These are phyloP conservation scores for Pelodytes ibericus DNA, from an alignment of 2,797 vertebrate species.

Conservation along the genomic window DNA sequence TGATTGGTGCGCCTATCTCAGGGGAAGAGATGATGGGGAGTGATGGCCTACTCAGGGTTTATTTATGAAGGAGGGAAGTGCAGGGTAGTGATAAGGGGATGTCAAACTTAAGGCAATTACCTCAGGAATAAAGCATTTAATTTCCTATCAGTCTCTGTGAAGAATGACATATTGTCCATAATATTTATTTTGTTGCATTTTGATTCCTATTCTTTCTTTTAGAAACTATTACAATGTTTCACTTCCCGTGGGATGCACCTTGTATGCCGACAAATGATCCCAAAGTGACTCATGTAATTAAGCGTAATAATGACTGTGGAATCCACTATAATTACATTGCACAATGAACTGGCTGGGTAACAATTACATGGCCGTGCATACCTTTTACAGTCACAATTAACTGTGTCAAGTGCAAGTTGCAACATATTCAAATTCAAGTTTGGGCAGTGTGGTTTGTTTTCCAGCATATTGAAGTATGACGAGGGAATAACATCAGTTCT, in stretches of 20 bases:
- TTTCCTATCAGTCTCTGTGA: too few species aligned
- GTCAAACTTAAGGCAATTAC: too few species aligned
- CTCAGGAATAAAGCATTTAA: too few species aligned
- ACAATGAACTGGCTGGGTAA: neutral
- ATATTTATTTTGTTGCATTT: neutral
- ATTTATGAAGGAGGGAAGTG: too few species aligned
- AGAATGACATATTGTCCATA: too few species aligned
- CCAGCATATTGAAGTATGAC: neutral
- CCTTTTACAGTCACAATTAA: neutral
- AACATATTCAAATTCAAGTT: neutral
- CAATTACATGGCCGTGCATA: neutral
- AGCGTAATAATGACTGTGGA: neutral
- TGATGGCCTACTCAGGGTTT: too few species aligned
- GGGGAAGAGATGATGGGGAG: too few species aligned
- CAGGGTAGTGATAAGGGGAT: too few species aligned
- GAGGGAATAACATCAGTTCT: neutral
- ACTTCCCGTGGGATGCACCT: neutral
- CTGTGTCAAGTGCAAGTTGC: neutral
- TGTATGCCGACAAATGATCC: neutral
- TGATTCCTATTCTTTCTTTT: neutral
- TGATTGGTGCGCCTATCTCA: too few species aligned
- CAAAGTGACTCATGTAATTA: neutral
- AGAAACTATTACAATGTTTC: neutral
- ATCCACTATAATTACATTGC: neutral
- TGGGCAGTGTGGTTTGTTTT: neutral